Conservation (phyloP, 2,113 vertebrate species). For the Podarcis muralis region DNA sequence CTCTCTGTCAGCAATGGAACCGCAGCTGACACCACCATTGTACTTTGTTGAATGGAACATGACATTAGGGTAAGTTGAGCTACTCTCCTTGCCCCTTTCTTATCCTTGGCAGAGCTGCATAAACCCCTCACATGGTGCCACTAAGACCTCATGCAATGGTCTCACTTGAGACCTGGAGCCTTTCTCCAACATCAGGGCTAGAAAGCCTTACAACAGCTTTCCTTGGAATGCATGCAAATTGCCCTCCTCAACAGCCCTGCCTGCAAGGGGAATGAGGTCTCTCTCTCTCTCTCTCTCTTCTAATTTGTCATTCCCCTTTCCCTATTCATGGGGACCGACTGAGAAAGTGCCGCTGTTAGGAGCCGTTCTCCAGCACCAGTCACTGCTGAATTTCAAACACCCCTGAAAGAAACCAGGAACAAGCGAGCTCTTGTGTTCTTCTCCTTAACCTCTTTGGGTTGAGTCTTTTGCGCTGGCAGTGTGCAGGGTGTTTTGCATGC, state of each 20-base stretch:
- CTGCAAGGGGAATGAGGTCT: not conserved
- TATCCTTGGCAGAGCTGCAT: not conserved
- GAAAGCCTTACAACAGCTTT: not conserved
- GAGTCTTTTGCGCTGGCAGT: not conserved
- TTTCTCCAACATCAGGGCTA: not conserved
- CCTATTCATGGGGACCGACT: not conserved
- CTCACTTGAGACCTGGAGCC: not conserved
- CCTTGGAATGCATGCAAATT: not conserved
- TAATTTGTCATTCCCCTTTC: not conserved
- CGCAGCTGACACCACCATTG: no score
- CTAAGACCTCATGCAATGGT: not conserved
- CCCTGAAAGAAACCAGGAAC: not conserved
- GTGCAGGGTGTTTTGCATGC: not conserved
- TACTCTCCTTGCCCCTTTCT: not conserved
- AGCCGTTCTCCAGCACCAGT: not conserved
- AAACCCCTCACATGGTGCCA: not conserved
- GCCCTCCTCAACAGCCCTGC: not conserved
- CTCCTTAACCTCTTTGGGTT: not conserved
- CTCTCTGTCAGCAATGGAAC: no score
- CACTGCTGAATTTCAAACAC: conserved; percentile 13
- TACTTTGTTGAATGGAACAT: not conserved
- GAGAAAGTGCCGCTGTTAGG: not conserved
- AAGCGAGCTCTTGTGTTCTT: not conserved
- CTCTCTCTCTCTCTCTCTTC: not conserved
- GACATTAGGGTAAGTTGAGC: not conserved